phyloP scores from a whole-genome alignment of 2,888 invertebrate species.

The Eupithecia pulchellata region DNA sequence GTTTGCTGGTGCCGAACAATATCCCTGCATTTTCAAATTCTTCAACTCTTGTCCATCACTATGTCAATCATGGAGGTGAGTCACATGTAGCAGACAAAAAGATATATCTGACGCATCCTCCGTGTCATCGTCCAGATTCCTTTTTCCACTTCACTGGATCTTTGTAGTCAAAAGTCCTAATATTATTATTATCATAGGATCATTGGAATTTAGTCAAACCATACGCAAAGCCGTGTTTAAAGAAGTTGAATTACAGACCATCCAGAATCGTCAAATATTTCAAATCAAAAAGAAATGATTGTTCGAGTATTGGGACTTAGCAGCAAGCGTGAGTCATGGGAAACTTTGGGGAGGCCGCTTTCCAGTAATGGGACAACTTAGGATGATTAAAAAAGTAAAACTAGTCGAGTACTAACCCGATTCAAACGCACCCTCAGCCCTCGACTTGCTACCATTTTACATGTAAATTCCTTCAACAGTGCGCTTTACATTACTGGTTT shows the following conservation, averaged over 20 bases:
- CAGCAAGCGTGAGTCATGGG: not conserved
- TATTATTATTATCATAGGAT: not conserved
- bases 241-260: not conserved
- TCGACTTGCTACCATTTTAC: constrained; percentile 48
- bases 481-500: constrained; percentile 45
- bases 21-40: no score
- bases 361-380: not conserved
- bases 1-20: no score
- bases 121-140: not conserved
- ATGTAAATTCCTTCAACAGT: constrained; percentile 54
- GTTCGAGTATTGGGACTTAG: no score
- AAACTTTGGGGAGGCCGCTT: not conserved
- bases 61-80: not conserved
- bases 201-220: not conserved
- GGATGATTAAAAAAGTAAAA: not conserved
- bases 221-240: not conserved
- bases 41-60: not conserved
- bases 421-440: constrained; percentile 19
- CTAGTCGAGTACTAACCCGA: constrained; percentile 13
- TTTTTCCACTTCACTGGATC: not conserved
- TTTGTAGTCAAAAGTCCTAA: not conserved
- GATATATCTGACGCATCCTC: not conserved
- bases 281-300: no score
- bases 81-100: not conserved
- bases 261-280: not conserved